Conservation (phyloP, 2,797 vertebrate genomes). For the Tokudaia tokunoshimensis region DNA sequence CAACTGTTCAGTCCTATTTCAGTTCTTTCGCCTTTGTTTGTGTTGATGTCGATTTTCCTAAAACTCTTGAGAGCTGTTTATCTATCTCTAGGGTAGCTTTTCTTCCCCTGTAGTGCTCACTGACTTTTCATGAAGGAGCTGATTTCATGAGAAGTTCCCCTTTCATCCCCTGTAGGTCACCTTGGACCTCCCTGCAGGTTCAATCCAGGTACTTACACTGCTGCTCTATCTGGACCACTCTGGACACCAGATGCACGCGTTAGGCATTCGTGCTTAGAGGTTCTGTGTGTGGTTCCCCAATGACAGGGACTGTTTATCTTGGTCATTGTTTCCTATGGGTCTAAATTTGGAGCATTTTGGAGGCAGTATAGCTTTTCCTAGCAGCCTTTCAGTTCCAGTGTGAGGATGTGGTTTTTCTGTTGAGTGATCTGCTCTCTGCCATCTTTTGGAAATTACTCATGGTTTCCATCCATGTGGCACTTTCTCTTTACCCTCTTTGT, state of each 20-base stretch:
- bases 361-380: neutral
- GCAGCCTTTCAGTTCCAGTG: neutral
- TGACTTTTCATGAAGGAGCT: neutral
- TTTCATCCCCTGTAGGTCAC: neutral
- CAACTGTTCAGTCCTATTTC: neutral
- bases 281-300: neutral
- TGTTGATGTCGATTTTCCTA: neutral
- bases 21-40: neutral
- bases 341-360: neutral
- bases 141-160: fast-evolving
- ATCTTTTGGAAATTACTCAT: neutral
- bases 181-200: fast-evolving
- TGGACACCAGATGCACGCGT: neutral
- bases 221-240: neutral
- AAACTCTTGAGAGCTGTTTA: neutral
- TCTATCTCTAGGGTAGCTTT: neutral
- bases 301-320: neutral
- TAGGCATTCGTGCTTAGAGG: neutral
- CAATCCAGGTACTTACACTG: fast-evolving
- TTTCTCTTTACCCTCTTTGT: neutral
- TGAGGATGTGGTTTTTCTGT: neutral
- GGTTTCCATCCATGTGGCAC: fast-evolving
- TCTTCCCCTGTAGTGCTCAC: fast-evolving
- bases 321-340: neutral
- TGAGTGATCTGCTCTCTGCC: neutral